Evolutionary conservation across 2,113 vertebrate species (phyloP).

Genomic region (Aix galericulata): DNA sequence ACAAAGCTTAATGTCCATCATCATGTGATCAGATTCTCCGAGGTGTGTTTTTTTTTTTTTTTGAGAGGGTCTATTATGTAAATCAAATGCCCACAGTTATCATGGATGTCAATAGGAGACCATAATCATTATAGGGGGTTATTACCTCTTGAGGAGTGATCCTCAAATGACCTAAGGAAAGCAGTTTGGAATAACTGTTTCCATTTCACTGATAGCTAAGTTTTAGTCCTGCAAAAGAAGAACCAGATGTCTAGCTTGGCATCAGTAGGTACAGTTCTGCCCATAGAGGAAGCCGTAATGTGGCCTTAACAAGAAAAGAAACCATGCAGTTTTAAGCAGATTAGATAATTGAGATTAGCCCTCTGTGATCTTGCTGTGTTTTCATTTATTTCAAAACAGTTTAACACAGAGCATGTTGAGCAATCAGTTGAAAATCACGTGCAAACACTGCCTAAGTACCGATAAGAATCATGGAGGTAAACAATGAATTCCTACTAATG

Average conservation of each 20-base stretch:
- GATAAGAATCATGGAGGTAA: constrained; percentile 87
- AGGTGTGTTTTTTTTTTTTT: neutral
- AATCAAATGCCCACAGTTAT: neutral
- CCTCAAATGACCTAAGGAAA: neutral
- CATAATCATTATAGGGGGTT: neutral
- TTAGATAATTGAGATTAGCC: constrained; percentile 74
- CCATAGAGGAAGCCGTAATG: constrained; percentile 30
- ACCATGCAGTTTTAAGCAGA: constrained; percentile 68
- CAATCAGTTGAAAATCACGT: constrained; percentile 83
- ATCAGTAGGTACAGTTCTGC: neutral
- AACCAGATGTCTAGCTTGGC: constrained; percentile 28
- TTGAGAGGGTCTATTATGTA: neutral
- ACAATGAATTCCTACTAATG: constrained; percentile 89
- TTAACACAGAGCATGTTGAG: constrained; percentile 73
- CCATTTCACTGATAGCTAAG: neutral
- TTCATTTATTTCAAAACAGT: constrained; percentile 80
- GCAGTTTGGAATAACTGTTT: neutral
- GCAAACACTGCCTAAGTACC: constrained; percentile 84
- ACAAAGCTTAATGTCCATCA: neutral
- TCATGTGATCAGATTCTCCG: neutral
- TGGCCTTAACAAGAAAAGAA: constrained; percentile 66
- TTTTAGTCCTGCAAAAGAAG: constrained; percentile 5
- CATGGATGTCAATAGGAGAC: rapidly evolving
- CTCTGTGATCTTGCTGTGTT: constrained; percentile 76
- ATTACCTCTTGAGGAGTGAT: neutral